A percentile compares a stretch with the other conserved stretches of the same genome.
Conservation (phyloP, 2,113 vertebrate species). For the Tachuris rubrigastra region DNA sequence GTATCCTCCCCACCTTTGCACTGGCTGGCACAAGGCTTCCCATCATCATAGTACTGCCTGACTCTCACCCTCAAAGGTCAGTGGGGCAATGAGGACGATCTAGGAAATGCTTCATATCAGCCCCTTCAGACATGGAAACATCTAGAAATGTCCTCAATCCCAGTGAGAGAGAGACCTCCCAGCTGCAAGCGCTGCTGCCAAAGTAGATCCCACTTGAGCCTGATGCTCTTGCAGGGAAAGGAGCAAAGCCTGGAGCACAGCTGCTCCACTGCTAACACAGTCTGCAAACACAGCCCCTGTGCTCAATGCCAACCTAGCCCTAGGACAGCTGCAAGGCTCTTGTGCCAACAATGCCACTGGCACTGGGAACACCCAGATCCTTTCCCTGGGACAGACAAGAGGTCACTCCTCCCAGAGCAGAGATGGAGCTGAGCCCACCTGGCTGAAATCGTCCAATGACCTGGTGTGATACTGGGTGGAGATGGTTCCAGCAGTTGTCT, state of each 20-base stretch:
- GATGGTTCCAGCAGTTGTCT: not conserved
- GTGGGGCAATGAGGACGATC: not conserved
- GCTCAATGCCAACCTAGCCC: not conserved
- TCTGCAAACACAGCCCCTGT: not conserved
- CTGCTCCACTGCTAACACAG: not conserved
- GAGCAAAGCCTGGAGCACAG: constrained; percentile 29
- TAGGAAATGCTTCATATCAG: not conserved
- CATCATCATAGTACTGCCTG: not conserved
- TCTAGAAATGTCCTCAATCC: not conserved
- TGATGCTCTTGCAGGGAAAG: constrained; percentile 4
- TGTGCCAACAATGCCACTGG: not conserved
- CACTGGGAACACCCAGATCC: not conserved
- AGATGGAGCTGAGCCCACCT: not conserved
- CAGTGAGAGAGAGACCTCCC: not conserved
- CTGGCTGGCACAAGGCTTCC: not conserved
- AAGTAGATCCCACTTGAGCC: constrained; percentile 20
- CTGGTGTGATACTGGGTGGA: not conserved
- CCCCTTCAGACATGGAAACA: not conserved
- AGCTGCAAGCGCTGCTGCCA: constrained; percentile 27
- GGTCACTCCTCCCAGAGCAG: not conserved
- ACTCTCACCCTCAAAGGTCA: not conserved
- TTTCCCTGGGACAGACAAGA: not conserved
- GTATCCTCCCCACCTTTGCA: not conserved
- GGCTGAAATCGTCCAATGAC: not conserved
- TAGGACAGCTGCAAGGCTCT: not conserved